A percentile compares a stretch with the other conserved stretches of the same genome.
These are phyloP conservation scores for Zhengitettix transpicula DNA, from an alignment of 2,888 invertebrate genomes.

Conservation along the genomic window DNA sequence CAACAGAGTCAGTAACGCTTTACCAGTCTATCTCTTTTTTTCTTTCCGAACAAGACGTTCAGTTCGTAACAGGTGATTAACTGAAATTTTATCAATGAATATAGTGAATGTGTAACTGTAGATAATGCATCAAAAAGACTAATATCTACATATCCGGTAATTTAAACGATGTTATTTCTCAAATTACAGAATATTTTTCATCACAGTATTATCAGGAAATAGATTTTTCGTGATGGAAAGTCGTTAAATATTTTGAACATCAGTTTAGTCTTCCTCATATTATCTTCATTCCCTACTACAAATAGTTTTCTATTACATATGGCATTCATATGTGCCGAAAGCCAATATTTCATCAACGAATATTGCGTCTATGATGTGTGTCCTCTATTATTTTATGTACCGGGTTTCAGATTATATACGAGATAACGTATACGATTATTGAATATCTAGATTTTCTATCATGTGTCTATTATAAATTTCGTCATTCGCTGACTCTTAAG, in stretches of 20 bases:
- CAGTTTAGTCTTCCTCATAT: too few species aligned
- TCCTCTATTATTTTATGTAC: neutral
- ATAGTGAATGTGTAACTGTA: neutral
- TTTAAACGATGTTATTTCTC: neutral
- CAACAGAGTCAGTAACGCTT: slow-evolving; percentile 49
- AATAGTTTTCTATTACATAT: neutral
- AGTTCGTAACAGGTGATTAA: neutral
- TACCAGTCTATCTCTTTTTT: too few species aligned
- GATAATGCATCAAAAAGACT: too few species aligned
- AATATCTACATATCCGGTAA: neutral
- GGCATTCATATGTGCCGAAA: neutral
- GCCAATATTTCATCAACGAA: neutral
- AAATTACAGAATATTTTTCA: neutral
- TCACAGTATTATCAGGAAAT: neutral
- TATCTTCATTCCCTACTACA: neutral
- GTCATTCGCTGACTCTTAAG: too few species aligned
- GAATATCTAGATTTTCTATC: too few species aligned
- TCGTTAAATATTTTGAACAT: too few species aligned
- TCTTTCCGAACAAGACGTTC: too few species aligned
- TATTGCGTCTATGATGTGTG: neutral
- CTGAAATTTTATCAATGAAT: neutral
- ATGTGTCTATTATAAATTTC: too few species aligned
- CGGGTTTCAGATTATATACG: too few species aligned
- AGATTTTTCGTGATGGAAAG: too few species aligned
- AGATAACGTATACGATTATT: too few species aligned